Evolutionary conservation across 1,140 invertebrate genomes (phyloP).

Genomic region (Forficula auricularia): DNA sequence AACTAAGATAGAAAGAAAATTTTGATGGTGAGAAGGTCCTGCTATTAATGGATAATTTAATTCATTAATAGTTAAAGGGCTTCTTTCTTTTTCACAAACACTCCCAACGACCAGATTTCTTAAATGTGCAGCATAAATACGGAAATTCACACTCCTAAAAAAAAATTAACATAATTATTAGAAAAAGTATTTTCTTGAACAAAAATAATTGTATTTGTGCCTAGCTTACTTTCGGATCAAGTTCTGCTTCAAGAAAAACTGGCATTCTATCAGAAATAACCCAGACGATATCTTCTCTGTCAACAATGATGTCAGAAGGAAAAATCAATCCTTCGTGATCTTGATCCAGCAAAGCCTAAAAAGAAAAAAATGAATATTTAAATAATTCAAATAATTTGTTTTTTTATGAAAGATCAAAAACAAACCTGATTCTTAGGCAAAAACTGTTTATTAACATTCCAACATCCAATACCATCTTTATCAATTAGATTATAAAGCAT

Average conservation of each 20-base stretch:
- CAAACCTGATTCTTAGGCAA: slow-evolving; percentile 37
- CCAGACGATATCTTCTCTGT: slow-evolving; percentile 42
- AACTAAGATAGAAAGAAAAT: no score
- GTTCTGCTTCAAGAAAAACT: slow-evolving; percentile 44
- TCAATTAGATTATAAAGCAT: slow-evolving; percentile 61
- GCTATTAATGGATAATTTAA: no score
- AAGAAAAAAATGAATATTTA: no score
- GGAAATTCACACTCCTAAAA: slow-evolving; percentile 57
- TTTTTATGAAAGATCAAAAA: no score
- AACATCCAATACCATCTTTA: slow-evolving; percentile 62
- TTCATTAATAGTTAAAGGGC: no score
- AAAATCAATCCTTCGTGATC: slow-evolving; percentile 59
- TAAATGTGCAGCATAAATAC: slow-evolving; percentile 48
- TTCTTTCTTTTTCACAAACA: no score
- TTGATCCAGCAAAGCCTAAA: slow-evolving; percentile 41
- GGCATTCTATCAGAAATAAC: slow-evolving; percentile 66
- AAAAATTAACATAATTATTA: background rate
- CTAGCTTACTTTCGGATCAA: slow-evolving; percentile 29
- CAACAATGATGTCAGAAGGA: slow-evolving; percentile 59
- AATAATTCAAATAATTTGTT: no score
- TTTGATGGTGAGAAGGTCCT: no score
- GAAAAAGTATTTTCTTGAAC: background rate
- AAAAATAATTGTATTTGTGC: background rate
- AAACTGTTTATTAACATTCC: slow-evolving; percentile 48
- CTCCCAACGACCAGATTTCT: slow-evolving; percentile 45